Evolutionary conservation across 2,797 vertebrate genomes (phyloP).

Genomic region (Steatocranus sp.): DNA sequence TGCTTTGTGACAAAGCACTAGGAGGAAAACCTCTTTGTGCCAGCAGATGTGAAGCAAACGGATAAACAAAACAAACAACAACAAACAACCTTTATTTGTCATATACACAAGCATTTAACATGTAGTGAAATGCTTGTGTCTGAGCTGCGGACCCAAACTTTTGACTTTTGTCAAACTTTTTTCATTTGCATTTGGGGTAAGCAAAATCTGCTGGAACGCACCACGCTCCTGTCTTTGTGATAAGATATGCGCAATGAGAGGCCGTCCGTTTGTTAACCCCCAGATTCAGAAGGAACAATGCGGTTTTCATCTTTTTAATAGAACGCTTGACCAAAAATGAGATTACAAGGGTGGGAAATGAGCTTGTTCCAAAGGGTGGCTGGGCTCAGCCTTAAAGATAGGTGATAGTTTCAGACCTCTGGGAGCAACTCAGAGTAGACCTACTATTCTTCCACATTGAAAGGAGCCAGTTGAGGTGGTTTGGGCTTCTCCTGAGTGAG

Average conservation of each 20-base stretch:
- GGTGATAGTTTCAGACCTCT: neutral
- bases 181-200: neutral
- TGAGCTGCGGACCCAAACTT: fast-evolving
- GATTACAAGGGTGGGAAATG: neutral
- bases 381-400: neutral
- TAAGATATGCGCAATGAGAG: neutral
- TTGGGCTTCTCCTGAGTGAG: neutral
- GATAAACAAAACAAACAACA: neutral
- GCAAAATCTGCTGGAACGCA: neutral
- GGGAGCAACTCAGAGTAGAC: neutral
- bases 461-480: neutral
- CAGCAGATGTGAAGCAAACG: neutral
- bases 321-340: neutral
- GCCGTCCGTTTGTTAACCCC: neutral
- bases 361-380: neutral
- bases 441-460: neutral
- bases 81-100: neutral
- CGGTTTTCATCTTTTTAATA: neutral
- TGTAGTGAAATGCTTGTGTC: neutral
- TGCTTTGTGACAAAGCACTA: neutral
- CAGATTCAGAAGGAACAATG: neutral
- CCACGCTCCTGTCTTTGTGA: neutral
- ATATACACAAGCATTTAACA: neutral
- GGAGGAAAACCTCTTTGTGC: neutral
- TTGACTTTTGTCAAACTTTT: neutral